Evolutionary conservation across 2,113 vertebrate species (phyloP), one percentile per base, ranked within the genome.

Genomic region (Penelope pileata): DNA sequence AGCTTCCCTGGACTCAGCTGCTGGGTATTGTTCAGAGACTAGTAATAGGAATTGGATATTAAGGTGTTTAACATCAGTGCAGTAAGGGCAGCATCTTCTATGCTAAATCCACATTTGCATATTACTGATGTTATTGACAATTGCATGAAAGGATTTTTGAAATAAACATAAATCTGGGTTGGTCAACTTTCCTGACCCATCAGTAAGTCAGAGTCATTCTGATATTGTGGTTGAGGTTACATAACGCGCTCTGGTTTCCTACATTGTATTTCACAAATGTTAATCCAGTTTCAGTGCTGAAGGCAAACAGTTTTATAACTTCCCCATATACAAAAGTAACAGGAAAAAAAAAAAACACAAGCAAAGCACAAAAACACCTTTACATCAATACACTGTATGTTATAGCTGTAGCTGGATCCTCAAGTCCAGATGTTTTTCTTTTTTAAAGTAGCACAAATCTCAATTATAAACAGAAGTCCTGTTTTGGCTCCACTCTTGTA

Each of bases 381-480:
- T 85, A 70, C 67, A 91, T 59, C 66, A 74, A 67, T 38, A 69
- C 10, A 64, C 29, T 72, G 53, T 27, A 86, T 30, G 19, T 34
- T 86, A 74, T 5, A 89, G 58, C 21, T 94, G 63, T 21, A 76
- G 54, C 59, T 86, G 34, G 75, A 79, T 83, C 34, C 38, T 83
- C 17, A 14, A 72, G 54, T 79, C 59, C 81, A 96, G 90, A 85
- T 75, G 76, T 64, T 95, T 77, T 62, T 86, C 26, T 89, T 42
- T 81, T 83, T 72, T 17, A 69, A 86, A 91, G 48, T 5, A 67
- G 59, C 54, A 91, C 29, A 90, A 91, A 87, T 50, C 26, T 81
- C 23, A 82, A 94, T 21, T 83, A 94, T 85, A 76, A 93, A 91
- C 58, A 83, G 67, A 69, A 86, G 42, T 69, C 74, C 58, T 95